Evolutionary conservation across 2,113 vertebrate species (phyloP).

Genomic region (Cebus imitator): DNA sequence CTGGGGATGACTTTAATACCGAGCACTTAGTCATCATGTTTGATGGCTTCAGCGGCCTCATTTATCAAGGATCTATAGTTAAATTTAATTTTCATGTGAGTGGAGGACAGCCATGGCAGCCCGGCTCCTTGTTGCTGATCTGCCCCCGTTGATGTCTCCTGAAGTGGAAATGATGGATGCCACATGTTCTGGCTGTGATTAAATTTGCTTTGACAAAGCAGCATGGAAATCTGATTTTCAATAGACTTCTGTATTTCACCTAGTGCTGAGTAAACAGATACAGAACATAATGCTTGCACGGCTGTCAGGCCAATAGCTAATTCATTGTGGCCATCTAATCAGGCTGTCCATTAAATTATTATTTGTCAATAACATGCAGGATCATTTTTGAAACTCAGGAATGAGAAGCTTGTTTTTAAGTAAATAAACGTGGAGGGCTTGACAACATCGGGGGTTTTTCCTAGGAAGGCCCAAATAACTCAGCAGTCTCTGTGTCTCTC

Average conservation of each 20-base stretch:
- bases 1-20: constrained; percentile 79
- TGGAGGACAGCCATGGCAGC: constrained; percentile 81
- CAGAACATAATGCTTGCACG: constrained; percentile 81
- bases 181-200: constrained; percentile 87
- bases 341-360: constrained; percentile 86
- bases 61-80: constrained; percentile 87
- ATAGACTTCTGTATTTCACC: constrained; percentile 85
- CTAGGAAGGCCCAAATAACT: constrained; percentile 58
- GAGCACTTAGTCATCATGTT: constrained; percentile 85
- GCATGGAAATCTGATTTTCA: constrained; percentile 89
- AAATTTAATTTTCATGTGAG: constrained; percentile 87
- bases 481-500: constrained; percentile 13
- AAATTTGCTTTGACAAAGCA: constrained; percentile 90
- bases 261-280: constrained; percentile 89
- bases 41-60: constrained; percentile 80
- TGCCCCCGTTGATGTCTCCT: constrained; percentile 84
- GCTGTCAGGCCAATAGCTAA: constrained; percentile 84
- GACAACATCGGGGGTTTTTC: constrained; percentile 24
- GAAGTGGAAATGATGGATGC: constrained; percentile 90
- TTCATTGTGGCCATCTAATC: constrained; percentile 86
- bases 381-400: constrained; percentile 79
- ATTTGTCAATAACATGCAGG: constrained; percentile 82
- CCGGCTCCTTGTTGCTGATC: constrained; percentile 82
- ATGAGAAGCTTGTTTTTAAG: constrained; percentile 76
- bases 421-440: constrained; percentile 72